Percentiles rank a stretch among this genome's conserved stretches.
phyloP scores from a whole-genome alignment of 2,113 vertebrate genomes.

The Cisticola juncidis region DNA sequence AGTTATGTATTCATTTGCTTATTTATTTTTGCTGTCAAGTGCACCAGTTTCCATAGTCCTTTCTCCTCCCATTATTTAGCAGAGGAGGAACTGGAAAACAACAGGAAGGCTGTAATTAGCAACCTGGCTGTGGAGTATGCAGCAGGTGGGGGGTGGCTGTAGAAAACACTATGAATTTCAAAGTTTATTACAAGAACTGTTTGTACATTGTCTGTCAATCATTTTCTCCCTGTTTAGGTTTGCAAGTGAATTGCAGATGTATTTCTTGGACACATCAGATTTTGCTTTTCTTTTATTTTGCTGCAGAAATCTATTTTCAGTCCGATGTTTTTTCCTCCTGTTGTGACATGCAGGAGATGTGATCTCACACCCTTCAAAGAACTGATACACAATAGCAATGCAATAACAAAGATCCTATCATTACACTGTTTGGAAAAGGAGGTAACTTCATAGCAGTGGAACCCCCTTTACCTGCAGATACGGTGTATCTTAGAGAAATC shows the following conservation, averaged over 20 bases:
- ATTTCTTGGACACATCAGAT: background rate
- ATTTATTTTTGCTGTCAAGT: constrained; percentile 5
- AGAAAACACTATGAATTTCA: background rate
- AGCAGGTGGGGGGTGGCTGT: background rate
- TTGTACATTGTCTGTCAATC: background rate
- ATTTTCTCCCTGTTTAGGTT: background rate
- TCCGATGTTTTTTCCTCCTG: background rate
- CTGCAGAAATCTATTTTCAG: constrained; percentile 24
- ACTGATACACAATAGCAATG: background rate
- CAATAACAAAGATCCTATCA: background rate
- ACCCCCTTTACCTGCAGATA: fast-evolving
- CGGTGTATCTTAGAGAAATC: background rate
- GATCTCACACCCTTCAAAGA: constrained; percentile 28
- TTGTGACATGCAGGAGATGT: constrained; percentile 20
- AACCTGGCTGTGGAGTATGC: background rate
- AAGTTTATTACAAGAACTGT: background rate
- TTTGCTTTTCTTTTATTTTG: background rate
- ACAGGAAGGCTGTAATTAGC: background rate
- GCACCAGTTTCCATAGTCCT: background rate
- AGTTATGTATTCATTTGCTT: background rate
- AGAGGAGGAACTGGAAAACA: constrained; percentile 19
- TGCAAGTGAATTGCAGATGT: background rate
- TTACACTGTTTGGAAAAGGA: background rate
- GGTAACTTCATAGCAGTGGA: background rate
- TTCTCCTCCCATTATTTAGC: background rate